Evolutionary conservation across 2,797 vertebrate genomes (phyloP).

Genomic region (Cyclura pinguis): DNA sequence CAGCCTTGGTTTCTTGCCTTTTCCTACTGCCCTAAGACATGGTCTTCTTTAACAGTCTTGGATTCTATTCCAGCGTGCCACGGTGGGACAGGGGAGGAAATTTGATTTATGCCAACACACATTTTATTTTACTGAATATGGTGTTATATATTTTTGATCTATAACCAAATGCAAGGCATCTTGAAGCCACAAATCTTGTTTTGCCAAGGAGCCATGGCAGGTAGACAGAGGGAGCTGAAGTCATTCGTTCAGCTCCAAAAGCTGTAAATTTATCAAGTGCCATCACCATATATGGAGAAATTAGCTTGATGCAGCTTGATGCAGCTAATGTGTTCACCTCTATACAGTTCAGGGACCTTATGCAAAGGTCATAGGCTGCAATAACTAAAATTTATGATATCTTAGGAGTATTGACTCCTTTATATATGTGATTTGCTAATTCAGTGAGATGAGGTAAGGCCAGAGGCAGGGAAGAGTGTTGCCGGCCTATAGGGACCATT

Average conservation of each 20-base stretch:
- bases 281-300: slow-evolving; percentile 49
- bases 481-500: slow-evolving; percentile 15
- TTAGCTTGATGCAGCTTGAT: slow-evolving; percentile 62
- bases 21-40: background rate
- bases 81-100: slow-evolving; percentile 34
- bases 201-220: slow-evolving; percentile 59
- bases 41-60: background rate
- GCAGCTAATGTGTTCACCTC: slow-evolving; percentile 52
- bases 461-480: slow-evolving; percentile 31
- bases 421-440: slow-evolving; percentile 49
- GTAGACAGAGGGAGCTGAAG: slow-evolving; percentile 62
- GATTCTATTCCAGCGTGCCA: slow-evolving; percentile 39
- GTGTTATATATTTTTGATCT: slow-evolving; percentile 71
- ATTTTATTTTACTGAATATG: slow-evolving; percentile 70
- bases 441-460: slow-evolving; percentile 9
- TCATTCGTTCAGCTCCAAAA: slow-evolving; percentile 58
- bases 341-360: slow-evolving; percentile 39
- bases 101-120: slow-evolving; percentile 68
- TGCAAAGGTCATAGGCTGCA: slow-evolving; percentile 47
- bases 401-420: slow-evolving; percentile 48
- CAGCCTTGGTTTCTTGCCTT: background rate
- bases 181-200: slow-evolving; percentile 68
- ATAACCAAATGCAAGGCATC: slow-evolving; percentile 60
- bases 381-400: slow-evolving; percentile 54
- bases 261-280: slow-evolving; percentile 64